Percentiles rank a stretch among this genome's conserved stretches.
phyloP scores from a whole-genome alignment of 2,113 vertebrate genomes.

The Sporophila hypoxantha region DNA sequence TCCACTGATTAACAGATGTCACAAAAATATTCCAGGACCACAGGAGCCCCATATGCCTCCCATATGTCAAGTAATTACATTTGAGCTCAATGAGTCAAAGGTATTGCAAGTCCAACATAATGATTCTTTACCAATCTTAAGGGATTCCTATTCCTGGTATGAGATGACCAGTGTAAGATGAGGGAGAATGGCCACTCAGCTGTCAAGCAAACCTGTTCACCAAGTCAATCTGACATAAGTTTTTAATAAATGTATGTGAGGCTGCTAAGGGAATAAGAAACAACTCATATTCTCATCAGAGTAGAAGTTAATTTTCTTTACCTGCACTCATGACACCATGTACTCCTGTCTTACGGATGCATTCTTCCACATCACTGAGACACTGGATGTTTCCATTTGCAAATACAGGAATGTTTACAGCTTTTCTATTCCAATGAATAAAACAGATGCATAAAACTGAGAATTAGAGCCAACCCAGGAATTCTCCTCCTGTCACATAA shows the following conservation, averaged over 20 bases:
- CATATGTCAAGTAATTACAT: not conserved
- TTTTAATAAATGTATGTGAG: not conserved
- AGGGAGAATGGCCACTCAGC: not conserved
- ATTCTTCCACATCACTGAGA: slow-evolving; percentile 86
- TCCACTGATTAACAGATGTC: not conserved
- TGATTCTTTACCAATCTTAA: not conserved
- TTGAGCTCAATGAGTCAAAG: not conserved
- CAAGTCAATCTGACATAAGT: not conserved
- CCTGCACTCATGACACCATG: slow-evolving; percentile 97
- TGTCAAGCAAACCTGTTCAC: not conserved
- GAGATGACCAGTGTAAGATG: not conserved
- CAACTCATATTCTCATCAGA: not conserved
- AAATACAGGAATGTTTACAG: slow-evolving; percentile 90
- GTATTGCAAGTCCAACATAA: not conserved
- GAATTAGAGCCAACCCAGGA: not conserved
- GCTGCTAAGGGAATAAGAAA: not conserved
- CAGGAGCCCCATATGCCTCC: not conserved
- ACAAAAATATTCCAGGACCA: not conserved
- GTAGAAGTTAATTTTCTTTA: slow-evolving; percentile 30
- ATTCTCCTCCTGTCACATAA: not conserved
- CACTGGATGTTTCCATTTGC: slow-evolving; percentile 96
- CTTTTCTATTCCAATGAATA: slow-evolving; percentile 71
- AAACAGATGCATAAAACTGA: not conserved
- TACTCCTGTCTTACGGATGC: slow-evolving; percentile 88
- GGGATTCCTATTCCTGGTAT: not conserved